Conservation (phyloP, 1,140 invertebrate species). For the Elymnias hypermnestra region DNA sequence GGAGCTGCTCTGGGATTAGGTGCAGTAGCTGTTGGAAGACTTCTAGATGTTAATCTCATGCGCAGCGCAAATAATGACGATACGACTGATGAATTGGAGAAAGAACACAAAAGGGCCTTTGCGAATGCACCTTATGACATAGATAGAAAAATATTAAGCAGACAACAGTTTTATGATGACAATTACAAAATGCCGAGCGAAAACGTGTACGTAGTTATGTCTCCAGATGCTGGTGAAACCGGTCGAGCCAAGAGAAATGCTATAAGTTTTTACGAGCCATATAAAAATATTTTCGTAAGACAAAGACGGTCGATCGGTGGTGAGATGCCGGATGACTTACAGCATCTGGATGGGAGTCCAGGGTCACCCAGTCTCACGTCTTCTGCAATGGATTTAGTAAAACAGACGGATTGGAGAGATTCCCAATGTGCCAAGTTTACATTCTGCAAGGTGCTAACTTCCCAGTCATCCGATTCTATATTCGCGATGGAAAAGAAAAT, state of each 20-base stretch:
- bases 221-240: slow-evolving; percentile 40
- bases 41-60: slow-evolving; percentile 81
- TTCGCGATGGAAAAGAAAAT: slow-evolving; percentile 88
- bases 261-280: slow-evolving; percentile 37
- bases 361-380: slow-evolving; percentile 46
- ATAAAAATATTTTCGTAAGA: slow-evolving; percentile 33
- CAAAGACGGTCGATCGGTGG: slow-evolving; percentile 54
- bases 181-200: slow-evolving; percentile 74
- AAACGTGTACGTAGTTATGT: slow-evolving; percentile 70
- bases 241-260: slow-evolving; percentile 49
- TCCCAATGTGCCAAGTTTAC: slow-evolving; percentile 85
- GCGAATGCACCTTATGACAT: slow-evolving; percentile 53
- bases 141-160: slow-evolving; percentile 63
- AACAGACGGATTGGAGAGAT: slow-evolving; percentile 80
- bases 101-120: slow-evolving; percentile 78
- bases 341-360: slow-evolving; percentile 75
- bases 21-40: slow-evolving; percentile 85
- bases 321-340: slow-evolving; percentile 71
- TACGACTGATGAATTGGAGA: slow-evolving; percentile 62
- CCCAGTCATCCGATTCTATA: slow-evolving; percentile 79
- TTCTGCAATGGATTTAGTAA: slow-evolving; percentile 54
- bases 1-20: slow-evolving; percentile 87
- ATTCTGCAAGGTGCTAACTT: slow-evolving; percentile 84
- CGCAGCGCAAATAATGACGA: slow-evolving; percentile 70
- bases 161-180: slow-evolving; percentile 63